phyloP scores from a whole-genome alignment of 2,888 invertebrate genomes.

The Pogonocherus hispidulus region DNA sequence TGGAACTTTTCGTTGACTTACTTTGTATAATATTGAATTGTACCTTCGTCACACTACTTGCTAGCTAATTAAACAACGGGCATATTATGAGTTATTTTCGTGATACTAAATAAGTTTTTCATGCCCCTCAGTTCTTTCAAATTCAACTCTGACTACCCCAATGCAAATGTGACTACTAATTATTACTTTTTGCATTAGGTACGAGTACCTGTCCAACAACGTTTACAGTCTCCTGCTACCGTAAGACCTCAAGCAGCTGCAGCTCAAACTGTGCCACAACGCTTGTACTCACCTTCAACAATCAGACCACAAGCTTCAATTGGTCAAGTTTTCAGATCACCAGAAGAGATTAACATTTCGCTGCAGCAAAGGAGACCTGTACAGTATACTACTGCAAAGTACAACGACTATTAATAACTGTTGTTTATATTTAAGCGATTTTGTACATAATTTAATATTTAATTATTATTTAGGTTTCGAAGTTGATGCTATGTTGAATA shows the following conservation, averaged over 20 bases:
- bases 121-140: no score
- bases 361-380: conserved; percentile 83
- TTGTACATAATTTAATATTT: conserved; percentile 29
- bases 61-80: background rate
- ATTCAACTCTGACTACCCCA: no score
- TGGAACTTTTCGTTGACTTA: no score
- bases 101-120: no score
- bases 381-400: conserved; percentile 42
- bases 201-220: conserved; percentile 53
- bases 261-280: conserved; percentile 43
- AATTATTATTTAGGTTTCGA: conserved; percentile 23
- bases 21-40: no score
- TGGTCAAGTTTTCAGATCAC: conserved; percentile 85
- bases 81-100: no score
- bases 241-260: background rate
- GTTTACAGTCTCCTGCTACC: conserved; percentile 19
- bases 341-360: conserved; percentile 90
- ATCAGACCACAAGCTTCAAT: conserved; percentile 69
- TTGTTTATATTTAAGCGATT: conserved; percentile 2
- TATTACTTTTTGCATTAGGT: conserved; percentile 43
- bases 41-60: no score
- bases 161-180: background rate
- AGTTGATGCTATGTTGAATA: conserved; percentile 1
- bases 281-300: conserved; percentile 52
- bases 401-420: conserved; percentile 25